Base-by-base conservation (phyloP, 2,797 vertebrate species). In the Lindbergichthys nudifrons region DNA sequence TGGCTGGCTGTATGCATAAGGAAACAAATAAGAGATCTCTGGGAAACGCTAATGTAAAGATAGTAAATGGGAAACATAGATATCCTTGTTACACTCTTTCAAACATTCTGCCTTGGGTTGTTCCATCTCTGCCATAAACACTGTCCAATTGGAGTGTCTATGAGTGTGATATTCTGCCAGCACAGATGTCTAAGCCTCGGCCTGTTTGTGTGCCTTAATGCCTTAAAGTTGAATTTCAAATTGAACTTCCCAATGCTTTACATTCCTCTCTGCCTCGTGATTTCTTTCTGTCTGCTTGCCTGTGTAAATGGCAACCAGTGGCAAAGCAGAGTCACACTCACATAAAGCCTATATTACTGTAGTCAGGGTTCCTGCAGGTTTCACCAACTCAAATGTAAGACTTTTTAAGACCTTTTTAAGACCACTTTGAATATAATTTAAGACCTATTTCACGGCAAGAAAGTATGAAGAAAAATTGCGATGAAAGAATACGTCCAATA, bases 91-190 rank as follows among this genome's bases (percentile, higher is more conserved):
- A 52, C 65, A 69, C 46, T 59, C 21, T 67, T 73, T 72, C 48
- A 77, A 76, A 78, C 68, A 75, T 59, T 72, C 65, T 75, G 62
- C 58, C 36, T 56, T 75, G 56, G 54, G 70, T 79, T 67, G 54
- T 75, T 74, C 67, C 56, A 77, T 79, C 50, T 62, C 68, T 70
- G 73, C 69, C 75, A 75, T 69, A 78, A 65, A 79, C 68, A 79
- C 64, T 77, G 75, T 81, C 12, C 70, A 70, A 65, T 62, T 73
- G 46, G 56, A 47, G 51, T 78, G 70, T 63, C 61, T 65, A 4
- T 70, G 79, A 76, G 70, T 84, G 78, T 83, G 81, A 85, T 83
- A 80, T 69, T 65, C 50, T 84, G 80, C 68, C 73, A 87, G 47
- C 45, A 51, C 80, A 87, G 69, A 84, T 83, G 80, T 81, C 47